Evolutionary conservation across 2,888 invertebrate genomes (phyloP).

Genomic region (Venusia cambrica): DNA sequence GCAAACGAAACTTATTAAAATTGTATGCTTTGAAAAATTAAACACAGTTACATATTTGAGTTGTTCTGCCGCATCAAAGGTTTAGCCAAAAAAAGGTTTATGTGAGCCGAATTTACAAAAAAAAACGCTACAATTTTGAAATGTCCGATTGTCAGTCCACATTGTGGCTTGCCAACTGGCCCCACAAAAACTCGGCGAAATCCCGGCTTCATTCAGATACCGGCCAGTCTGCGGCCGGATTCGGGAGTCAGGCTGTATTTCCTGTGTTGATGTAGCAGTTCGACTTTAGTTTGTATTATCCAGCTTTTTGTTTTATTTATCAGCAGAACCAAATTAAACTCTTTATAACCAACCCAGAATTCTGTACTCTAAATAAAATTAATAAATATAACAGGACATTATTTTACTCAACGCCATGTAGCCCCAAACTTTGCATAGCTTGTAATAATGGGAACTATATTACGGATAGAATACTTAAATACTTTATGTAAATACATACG

Average conservation of each 20-base stretch:
- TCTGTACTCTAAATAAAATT: too few species aligned
- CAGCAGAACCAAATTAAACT: too few species aligned
- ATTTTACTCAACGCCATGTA: too few species aligned
- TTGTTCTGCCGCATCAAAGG: slow-evolving; percentile 31
- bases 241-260: slow-evolving; percentile 32
- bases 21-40: slow-evolving; percentile 9
- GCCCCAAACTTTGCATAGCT: too few species aligned
- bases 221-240: slow-evolving; percentile 48
- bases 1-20: too few species aligned
- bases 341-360: too few species aligned
- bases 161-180: slow-evolving; percentile 47
- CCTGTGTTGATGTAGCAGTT: slow-evolving; percentile 9
- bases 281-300: neutral
- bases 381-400: too few species aligned
- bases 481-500: too few species aligned
- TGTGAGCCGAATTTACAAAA: slow-evolving; percentile 36
- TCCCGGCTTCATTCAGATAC: slow-evolving; percentile 45
- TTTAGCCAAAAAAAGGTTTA: slow-evolving; percentile 34
- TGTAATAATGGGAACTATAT: too few species aligned
- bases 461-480: too few species aligned
- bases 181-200: slow-evolving; percentile 45
- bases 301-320: too few species aligned
- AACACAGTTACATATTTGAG: slow-evolving; percentile 16
- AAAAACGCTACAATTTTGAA: slow-evolving; percentile 32
- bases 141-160: slow-evolving; percentile 34